A percentile compares a stretch with the other conserved stretches of the same genome.
Conservation (phyloP, 2,888 invertebrate species). For the Sarcophaga carnaria region DNA sequence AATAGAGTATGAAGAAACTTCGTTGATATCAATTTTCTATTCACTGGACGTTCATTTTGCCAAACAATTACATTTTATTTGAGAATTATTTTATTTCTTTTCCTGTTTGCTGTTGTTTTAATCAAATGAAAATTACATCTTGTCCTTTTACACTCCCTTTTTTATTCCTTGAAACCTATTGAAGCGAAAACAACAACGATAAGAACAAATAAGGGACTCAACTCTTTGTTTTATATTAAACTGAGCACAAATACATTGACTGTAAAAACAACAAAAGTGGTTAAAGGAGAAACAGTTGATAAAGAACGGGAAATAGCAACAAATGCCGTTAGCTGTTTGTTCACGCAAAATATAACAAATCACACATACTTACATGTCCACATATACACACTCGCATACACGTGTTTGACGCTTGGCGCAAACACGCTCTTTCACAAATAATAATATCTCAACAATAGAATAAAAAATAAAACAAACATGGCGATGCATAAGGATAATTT, state of each 20-base stretch:
- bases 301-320: constrained; percentile 52
- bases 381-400: constrained; percentile 8
- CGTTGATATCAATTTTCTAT: neutral
- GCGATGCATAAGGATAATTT: no score
- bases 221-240: constrained; percentile 40
- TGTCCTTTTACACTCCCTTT: constrained; percentile 58
- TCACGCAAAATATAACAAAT: constrained; percentile 18
- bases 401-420: no score
- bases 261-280: constrained; percentile 28
- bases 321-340: constrained; percentile 55
- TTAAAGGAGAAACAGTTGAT: constrained; percentile 42
- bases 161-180: constrained; percentile 23
- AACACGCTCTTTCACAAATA: no score
- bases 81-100: neutral
- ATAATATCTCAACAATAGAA: no score
- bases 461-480: no score
- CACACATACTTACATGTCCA: neutral
- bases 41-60: constrained; percentile 22
- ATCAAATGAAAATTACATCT: constrained; percentile 42
- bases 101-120: neutral
- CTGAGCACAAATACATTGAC: neutral
- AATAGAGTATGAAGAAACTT: constrained; percentile 10
- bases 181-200: constrained; percentile 30
- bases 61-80: constrained; percentile 30
- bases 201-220: neutral